Evolutionary conservation across 1,140 invertebrate species (phyloP).

Genomic region (Cardiocondyla obscurior): DNA sequence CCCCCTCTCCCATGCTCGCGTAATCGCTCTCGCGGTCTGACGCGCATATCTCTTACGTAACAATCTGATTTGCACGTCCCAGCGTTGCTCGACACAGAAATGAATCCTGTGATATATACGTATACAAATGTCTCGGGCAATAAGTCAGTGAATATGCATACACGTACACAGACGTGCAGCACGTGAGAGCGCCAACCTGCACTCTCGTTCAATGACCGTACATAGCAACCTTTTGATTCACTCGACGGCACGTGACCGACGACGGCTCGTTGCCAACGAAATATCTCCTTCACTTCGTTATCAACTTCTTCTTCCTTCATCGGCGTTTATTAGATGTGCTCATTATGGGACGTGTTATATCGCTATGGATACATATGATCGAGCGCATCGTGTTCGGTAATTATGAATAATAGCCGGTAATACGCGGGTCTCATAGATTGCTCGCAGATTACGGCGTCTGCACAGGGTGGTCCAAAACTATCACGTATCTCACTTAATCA

Average conservation of each 20-base stretch:
- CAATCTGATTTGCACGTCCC: constrained; percentile 43
- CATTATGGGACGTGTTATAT: constrained; percentile 38
- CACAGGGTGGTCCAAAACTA: neutral
- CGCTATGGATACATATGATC: constrained; percentile 25
- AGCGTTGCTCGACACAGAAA: neutral
- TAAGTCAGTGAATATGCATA: neutral
- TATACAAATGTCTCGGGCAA: neutral
- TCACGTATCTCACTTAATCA: neutral
- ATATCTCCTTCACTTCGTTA: constrained; percentile 40
- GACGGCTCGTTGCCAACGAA: constrained; percentile 37
- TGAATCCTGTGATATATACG: constrained; percentile 5
- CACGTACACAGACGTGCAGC: neutral
- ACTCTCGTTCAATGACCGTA: constrained; percentile 55
- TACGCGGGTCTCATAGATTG: constrained; percentile 8
- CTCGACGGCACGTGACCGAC: constrained; percentile 30
- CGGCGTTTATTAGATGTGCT: constrained; percentile 28
- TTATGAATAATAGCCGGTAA: constrained; percentile 50
- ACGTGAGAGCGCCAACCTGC: constrained; percentile 56
- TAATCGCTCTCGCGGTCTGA: constrained; percentile 26
- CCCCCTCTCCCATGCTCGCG: neutral
- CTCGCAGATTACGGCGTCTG: neutral
- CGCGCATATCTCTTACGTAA: constrained; percentile 72
- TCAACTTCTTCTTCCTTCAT: constrained; percentile 28
- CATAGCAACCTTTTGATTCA: constrained; percentile 41
- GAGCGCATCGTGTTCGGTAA: constrained; percentile 14